Base-by-base conservation (phyloP, 2,113 vertebrate species). In the Chaetodon trifascialis region DNA sequence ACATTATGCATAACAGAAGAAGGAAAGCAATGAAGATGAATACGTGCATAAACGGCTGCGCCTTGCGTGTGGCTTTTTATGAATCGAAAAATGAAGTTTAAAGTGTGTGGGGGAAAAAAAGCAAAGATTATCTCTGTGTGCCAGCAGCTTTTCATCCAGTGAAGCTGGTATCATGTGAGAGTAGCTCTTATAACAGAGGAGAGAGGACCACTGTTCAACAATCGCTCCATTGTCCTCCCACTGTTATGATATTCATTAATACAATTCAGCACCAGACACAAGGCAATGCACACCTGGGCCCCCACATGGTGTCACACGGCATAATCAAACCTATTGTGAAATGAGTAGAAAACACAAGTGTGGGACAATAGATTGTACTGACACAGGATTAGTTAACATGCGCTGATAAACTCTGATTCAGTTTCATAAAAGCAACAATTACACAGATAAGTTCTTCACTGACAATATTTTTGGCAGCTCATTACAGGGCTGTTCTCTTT, bases 221-320 rank as follows among this genome's bases (percentile, higher is more conserved):
- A 60, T 73, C 17, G 11, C 65, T 69, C 42, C n/a, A 78, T 80
- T 85, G 79, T 89, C 76, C 84, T 66, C n/a, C 5, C 25, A 19
- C 16, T 25, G n/a, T 70, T 68, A 89, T 74, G 49, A 89, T 83
- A 76, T 75, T 81, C 65, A 82, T 72, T 72, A 85, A 85, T 73
- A 63, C 23, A 80, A 68, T 82, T 82, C 73, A 58, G 56, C 74
- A 72, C 42, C 73, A 79, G 58, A 69, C 66, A 83, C 84, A 68
- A 69, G 73, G 68, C 54, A 46, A 4, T 36, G 51, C 72, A 78
- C 80, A 86, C 79, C 87, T 88, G 72, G 23, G 46, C 52, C 44
- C 69, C 56, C 60, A 52, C 60, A 56, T 59, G 51, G 23, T 60
- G 44, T 60, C 72, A 72, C 56, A 69, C 58, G n/a, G 69, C 51